Percentiles rank a stretch among this genome's conserved stretches.
Conservation (phyloP, 1,140 invertebrate species). For the Drosophila repleta region DNA sequence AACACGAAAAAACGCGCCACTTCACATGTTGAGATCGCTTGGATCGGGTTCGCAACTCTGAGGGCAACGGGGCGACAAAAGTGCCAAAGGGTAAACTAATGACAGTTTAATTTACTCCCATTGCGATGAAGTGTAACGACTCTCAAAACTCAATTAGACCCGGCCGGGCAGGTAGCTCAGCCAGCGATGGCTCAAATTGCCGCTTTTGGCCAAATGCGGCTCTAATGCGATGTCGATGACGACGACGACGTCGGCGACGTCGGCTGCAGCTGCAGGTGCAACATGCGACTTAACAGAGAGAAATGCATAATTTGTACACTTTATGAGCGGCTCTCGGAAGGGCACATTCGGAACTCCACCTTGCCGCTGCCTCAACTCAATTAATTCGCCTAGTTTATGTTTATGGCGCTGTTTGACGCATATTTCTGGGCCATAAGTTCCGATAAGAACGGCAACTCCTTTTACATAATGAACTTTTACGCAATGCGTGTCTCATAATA, state of each 20-base stretch:
- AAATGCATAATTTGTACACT: slow-evolving; percentile 74
- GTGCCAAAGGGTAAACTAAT: slow-evolving; percentile 81
- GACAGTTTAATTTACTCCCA: slow-evolving; percentile 82
- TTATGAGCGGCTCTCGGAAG: slow-evolving; percentile 60
- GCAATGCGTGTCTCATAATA: slow-evolving; percentile 76
- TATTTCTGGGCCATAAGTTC: slow-evolving; percentile 71
- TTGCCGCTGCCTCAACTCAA: slow-evolving; percentile 51
- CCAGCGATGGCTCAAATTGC: slow-evolving; percentile 7
- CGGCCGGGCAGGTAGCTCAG: slow-evolving; percentile 29
- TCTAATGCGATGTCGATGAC: slow-evolving; percentile 47
- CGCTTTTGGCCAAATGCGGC: slow-evolving; percentile 61
- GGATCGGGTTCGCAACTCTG: slow-evolving; percentile 36
- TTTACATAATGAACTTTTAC: slow-evolving; percentile 72
- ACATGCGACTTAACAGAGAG: slow-evolving; percentile 58
- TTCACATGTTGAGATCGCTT: slow-evolving; percentile 69
- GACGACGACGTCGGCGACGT: not conserved
- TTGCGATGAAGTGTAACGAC: slow-evolving; percentile 81
- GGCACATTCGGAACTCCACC: not conserved
- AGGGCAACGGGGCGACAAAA: slow-evolving; percentile 56
- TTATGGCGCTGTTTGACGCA: slow-evolving; percentile 64
- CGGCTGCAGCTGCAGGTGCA: slow-evolving; percentile 52
- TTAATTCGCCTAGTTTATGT: slow-evolving; percentile 81
- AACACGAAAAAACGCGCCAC: slow-evolving; percentile 65
- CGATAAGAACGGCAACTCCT: slow-evolving; percentile 55
- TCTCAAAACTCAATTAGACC: slow-evolving; percentile 78